A percentile compares a stretch with the other conserved stretches of the same genome.
These are phyloP conservation scores for Cairina moschata DNA, from an alignment of 2,113 vertebrate genomes.

Conservation along the genomic window DNA sequence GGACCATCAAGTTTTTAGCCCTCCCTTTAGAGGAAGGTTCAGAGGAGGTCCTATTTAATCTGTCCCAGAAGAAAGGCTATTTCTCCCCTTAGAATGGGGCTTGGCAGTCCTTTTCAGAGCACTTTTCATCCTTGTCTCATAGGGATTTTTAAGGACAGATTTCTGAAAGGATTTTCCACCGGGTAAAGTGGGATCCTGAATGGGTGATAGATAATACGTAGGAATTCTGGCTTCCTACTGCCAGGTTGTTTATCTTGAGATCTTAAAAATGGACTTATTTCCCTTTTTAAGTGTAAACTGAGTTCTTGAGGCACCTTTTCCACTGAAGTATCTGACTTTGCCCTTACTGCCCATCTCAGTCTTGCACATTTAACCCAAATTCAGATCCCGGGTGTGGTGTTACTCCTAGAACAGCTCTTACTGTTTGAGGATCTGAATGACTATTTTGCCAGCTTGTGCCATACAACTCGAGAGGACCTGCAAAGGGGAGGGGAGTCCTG, in stretches of 20 bases:
- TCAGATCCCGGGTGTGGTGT: background rate
- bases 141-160: background rate
- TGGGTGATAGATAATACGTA: background rate
- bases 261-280: background rate
- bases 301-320: background rate
- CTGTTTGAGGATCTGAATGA: background rate
- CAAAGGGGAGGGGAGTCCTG: background rate
- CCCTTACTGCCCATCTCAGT: background rate
- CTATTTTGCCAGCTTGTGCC: background rate
- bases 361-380: background rate
- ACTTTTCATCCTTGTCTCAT: background rate
- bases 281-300: background rate
- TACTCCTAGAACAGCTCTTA: background rate
- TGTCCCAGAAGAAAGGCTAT: background rate
- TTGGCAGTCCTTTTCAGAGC: background rate
- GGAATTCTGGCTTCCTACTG: background rate
- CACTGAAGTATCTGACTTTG: background rate
- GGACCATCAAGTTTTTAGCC: background rate
- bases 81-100: background rate
- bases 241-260: background rate
- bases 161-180: background rate
- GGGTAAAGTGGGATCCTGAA: background rate
- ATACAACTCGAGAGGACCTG: background rate
- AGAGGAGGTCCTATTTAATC: background rate
- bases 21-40: background rate